Base-by-base conservation (phyloP, 2,888 invertebrate species). In the Scotopteryx bipunctaria region DNA sequence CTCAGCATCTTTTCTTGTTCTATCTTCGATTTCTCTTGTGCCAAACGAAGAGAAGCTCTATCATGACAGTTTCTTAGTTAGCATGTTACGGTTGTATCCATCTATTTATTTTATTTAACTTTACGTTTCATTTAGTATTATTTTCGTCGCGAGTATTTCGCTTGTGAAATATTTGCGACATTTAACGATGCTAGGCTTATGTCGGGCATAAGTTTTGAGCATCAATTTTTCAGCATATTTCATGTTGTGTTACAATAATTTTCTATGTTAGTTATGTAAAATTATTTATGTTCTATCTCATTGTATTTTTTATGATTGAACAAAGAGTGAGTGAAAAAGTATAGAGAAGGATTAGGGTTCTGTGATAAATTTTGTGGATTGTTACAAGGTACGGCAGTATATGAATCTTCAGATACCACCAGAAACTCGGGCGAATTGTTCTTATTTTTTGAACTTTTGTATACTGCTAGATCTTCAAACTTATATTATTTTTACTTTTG, bases 51-150 rank as follows among this genome's bases (percentile, higher is more conserved):
- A 76, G 76, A 78, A 73, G 71, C 56, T 62, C 68, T 71, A 66
- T 76, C 86, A 86, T 87, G 86, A 86, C 86, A 86, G 78, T 76
- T 80, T 76, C 59, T 65, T 67, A 64, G 63, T 69, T 67, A 65
- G 62, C 57, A 59, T 66, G 67, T 73, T 69, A 75, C 61, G 69
- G 67, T 78, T 74, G 70, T 78, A 73, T 71, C 71, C 53, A 59
- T 64, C 64, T 84, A 83, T 86, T 85, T 86, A 85, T 84, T 82
- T 73, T 74, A 76, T 78, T 78, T 80, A 76, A 74, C 67, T 72
- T 55, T 65, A 61, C 60, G 29, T 55, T 62, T 57, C 56, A 57
- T 55, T 53, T 51, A 45, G 17, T 62, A 62, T 64, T 49, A 49
- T 49, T 57, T 54, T 54, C 43, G 44, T 62, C 47, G 52, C 40